These are phyloP conservation scores for Phaonia tiefii DNA, from an alignment of 2,888 invertebrate species.

Conservation along the genomic window DNA sequence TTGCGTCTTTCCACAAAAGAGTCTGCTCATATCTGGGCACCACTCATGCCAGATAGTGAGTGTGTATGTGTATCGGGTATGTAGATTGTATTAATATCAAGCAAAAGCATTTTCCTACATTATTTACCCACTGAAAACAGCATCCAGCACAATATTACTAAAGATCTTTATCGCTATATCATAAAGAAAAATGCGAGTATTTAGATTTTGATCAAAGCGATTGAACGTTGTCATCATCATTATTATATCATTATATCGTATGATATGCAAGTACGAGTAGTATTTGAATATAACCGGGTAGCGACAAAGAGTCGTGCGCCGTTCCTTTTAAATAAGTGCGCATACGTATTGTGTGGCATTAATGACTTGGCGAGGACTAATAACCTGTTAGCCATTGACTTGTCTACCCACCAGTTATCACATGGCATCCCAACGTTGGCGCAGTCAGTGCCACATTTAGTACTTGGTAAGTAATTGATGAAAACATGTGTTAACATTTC, in stretches of 20 bases:
- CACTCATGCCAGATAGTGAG: not conserved
- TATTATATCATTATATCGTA: slow-evolving; percentile 37
- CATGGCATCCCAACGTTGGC: slow-evolving; percentile 1
- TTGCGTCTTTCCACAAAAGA: not conserved
- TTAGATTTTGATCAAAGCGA: slow-evolving; percentile 59
- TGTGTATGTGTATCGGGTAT: not conserved
- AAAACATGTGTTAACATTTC: slow-evolving; percentile 36
- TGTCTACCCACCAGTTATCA: slow-evolving; percentile 40
- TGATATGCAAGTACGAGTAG: slow-evolving; percentile 6
- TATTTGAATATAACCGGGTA: slow-evolving; percentile 6
- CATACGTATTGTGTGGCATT: not conserved
- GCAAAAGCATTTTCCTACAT: slow-evolving; percentile 44
- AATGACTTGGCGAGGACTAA: not conserved
- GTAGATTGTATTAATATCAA: slow-evolving; percentile 4
- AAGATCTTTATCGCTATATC: slow-evolving; percentile 57
- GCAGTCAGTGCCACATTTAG: not conserved
- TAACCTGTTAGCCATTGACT: slow-evolving; percentile 47
- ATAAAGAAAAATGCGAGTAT: slow-evolving; percentile 25
- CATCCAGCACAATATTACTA: slow-evolving; percentile 35
- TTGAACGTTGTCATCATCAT: slow-evolving; percentile 63
- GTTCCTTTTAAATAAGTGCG: slow-evolving; percentile 55
- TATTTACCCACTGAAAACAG: slow-evolving; percentile 24
- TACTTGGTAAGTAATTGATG: not conserved
- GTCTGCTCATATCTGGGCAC: not conserved
- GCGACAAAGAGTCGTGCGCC: slow-evolving; percentile 45